phyloP scores from a whole-genome alignment of 1,140 invertebrate species.

The Hydropsyche tenuis region DNA sequence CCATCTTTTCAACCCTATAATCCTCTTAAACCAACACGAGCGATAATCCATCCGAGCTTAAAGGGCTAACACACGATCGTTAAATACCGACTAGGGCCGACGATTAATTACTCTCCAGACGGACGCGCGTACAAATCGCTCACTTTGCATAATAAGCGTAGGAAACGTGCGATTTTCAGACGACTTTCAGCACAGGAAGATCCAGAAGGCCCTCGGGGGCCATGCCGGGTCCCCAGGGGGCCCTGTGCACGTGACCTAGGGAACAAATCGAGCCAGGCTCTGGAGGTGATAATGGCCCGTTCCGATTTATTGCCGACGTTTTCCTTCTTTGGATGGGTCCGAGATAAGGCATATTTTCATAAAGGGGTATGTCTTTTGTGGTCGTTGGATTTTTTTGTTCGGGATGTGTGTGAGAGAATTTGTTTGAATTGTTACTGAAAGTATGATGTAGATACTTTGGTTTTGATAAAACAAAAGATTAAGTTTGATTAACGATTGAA shows the following conservation, averaged over 20 bases:
- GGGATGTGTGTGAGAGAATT: too few species aligned
- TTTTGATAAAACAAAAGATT: too few species aligned
- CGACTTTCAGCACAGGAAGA: background rate
- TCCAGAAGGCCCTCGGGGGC: too few species aligned
- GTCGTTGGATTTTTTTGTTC: too few species aligned
- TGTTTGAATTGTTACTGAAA: too few species aligned
- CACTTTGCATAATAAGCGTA: background rate
- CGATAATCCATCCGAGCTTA: background rate
- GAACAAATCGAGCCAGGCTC: conserved; percentile 11
- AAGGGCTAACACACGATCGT: background rate
- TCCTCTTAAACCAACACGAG: background rate
- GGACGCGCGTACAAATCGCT: conserved; percentile 8
- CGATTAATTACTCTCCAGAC: background rate
- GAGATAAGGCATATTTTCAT: background rate
- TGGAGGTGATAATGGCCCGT: conserved; percentile 23
- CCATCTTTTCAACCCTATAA: background rate
- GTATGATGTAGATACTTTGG: too few species aligned
- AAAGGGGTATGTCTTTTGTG: too few species aligned
- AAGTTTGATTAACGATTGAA: too few species aligned
- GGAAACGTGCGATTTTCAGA: background rate
- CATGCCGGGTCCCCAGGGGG: background rate
- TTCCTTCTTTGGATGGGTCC: background rate
- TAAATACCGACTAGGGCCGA: background rate
- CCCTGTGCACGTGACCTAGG: conserved; percentile 13
- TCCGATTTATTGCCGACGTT: conserved; percentile 22